A percentile compares a stretch with the other conserved stretches of the same genome.
These are phyloP conservation scores for Zaprionus bogoriensis DNA, from an alignment of 2,888 invertebrate species.

Conservation along the genomic window DNA sequence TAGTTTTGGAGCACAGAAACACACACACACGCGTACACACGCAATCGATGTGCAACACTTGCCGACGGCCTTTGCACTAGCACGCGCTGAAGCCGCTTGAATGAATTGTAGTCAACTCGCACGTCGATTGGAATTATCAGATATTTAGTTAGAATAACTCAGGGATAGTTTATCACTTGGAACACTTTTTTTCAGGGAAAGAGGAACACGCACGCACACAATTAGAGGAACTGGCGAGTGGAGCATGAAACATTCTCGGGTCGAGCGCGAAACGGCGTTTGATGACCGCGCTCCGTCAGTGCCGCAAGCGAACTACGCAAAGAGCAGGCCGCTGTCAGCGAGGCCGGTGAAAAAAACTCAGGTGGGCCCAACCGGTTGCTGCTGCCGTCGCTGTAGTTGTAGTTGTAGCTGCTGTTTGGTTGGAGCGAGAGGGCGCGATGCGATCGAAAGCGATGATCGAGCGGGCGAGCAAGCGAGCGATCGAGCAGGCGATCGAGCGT, in stretches of 20 bases:
- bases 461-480: slow-evolving; percentile 45
- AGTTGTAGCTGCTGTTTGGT: background rate
- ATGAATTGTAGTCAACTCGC: slow-evolving; percentile 17
- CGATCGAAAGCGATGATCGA: slow-evolving; percentile 46
- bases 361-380: slow-evolving; percentile 60
- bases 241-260: slow-evolving; percentile 18
- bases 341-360: slow-evolving; percentile 58
- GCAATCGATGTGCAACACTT: slow-evolving; percentile 33
- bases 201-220: background rate
- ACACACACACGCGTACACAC: background rate
- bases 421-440: slow-evolving; percentile 44
- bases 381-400: slow-evolving; percentile 3
- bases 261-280: slow-evolving; percentile 61
- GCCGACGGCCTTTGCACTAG: slow-evolving; percentile 65
- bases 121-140: slow-evolving; percentile 4
- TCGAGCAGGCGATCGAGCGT: slow-evolving; percentile 46
- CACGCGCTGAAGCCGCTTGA: background rate
- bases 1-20: background rate
- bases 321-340: slow-evolving; percentile 36
- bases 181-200: slow-evolving; percentile 17
- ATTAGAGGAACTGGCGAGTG: background rate
- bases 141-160: background rate
- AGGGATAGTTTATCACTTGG: background rate
- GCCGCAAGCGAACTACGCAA: slow-evolving; percentile 74
- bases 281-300: slow-evolving; percentile 73